phyloP scores from a whole-genome alignment of 2,797 vertebrate genomes.

The Pseudomugil gertrudae region DNA sequence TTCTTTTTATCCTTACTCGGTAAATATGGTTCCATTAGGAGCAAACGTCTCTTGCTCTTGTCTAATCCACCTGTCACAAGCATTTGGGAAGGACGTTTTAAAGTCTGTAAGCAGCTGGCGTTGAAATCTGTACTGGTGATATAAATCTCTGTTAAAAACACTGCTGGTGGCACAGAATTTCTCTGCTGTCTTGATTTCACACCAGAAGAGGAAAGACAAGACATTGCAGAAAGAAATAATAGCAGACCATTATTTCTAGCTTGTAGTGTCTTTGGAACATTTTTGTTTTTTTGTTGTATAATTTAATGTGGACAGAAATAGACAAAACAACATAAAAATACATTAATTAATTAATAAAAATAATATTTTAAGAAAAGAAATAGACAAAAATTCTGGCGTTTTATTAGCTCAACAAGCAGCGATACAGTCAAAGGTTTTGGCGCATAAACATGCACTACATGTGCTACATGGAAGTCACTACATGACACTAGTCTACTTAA shows the following conservation, averaged over 20 bases:
- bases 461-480: too few relatives aligned
- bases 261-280: background rate
- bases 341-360: too few relatives aligned
- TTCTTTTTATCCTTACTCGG: background rate
- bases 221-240: too few relatives aligned
- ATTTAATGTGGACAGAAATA: background rate
- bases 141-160: background rate
- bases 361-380: too few relatives aligned
- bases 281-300: background rate
- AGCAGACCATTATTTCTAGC: background rate
- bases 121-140: background rate
- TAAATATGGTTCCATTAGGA: slow-evolving; percentile 4
- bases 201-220: background rate
- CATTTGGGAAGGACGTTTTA: too few relatives aligned
- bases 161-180: background rate
- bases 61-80: too few relatives aligned
- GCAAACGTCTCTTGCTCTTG: too few relatives aligned
- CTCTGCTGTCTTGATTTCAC: background rate
- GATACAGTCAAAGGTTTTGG: background rate
- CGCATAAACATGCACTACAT: too few relatives aligned
- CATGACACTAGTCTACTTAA: too few relatives aligned
- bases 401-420: background rate
- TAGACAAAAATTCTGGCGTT: background rate
- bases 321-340: background rate
- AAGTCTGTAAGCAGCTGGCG: too few relatives aligned